Conservation (phyloP, 2,888 invertebrate genomes). For the Omphaloscelis lunosa region DNA sequence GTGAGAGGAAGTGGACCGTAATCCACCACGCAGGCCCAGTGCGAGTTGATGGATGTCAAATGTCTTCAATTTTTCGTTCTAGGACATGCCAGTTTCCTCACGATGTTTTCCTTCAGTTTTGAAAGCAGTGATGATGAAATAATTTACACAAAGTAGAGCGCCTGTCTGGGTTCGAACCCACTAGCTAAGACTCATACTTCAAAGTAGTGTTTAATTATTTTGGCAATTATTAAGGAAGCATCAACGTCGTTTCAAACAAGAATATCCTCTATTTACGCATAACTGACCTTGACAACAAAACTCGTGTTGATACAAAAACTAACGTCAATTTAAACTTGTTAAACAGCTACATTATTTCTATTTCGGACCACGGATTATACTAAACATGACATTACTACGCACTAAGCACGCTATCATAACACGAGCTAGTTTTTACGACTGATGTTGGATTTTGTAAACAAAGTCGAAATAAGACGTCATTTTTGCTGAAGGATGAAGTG, state of each 20-base stretch:
- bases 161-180: no score
- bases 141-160: no score
- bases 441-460: constrained; percentile 35
- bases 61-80: no score
- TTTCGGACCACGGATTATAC: constrained; percentile 36
- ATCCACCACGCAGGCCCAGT: no score
- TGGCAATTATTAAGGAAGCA: constrained; percentile 1
- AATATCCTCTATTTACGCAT: constrained; percentile 11
- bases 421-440: constrained; percentile 39
- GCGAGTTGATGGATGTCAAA: no score
- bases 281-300: constrained; percentile 55
- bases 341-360: constrained; percentile 58
- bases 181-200: no score
- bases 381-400: constrained; percentile 56
- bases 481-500: constrained; percentile 4
- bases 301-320: constrained; percentile 47
- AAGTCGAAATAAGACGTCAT: constrained; percentile 26
- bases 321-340: constrained; percentile 25
- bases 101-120: no score
- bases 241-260: constrained; percentile 2
- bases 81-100: no score
- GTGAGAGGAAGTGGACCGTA: no score
- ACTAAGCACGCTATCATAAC: constrained; percentile 39
- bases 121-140: no score
- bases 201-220: background rate